Conservation (phyloP, 2,888 invertebrate genomes). For the Odontocolon sp. region DNA sequence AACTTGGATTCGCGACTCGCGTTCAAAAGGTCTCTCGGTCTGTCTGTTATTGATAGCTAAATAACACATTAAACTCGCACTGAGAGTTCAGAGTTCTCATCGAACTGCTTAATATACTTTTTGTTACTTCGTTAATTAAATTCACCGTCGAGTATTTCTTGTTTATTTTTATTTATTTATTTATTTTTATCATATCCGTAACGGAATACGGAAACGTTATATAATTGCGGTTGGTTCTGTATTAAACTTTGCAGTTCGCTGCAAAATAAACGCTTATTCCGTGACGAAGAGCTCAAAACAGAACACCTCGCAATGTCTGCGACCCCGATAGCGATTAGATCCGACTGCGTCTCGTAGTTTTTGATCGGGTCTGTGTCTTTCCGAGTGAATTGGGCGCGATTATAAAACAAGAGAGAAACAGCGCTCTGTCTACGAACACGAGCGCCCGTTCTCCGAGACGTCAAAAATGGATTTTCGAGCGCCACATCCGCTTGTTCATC, state of each 20-base stretch:
- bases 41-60: neutral
- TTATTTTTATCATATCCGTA: neutral
- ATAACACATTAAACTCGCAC: neutral
- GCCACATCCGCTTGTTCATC: conserved; percentile 78
- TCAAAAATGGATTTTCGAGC: conserved; percentile 78
- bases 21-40: neutral
- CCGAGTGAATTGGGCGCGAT: conserved; percentile 13
- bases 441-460: neutral
- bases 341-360: conserved; percentile 47
- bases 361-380: conserved; percentile 5
- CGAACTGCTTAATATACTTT: neutral
- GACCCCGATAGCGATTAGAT: conserved; percentile 19
- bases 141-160: neutral
- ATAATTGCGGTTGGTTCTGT: conserved; percentile 6
- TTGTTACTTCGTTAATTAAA: neutral
- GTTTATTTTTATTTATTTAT: neutral
- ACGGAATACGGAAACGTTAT: neutral
- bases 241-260: no score
- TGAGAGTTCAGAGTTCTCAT: neutral
- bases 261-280: neutral
- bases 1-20: neutral
- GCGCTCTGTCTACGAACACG: no score
- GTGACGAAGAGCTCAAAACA: no score
- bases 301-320: conserved; percentile 32
- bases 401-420: neutral